Base-by-base conservation (phyloP, 2,797 vertebrate genomes). In the Epinephelus coioides region DNA sequence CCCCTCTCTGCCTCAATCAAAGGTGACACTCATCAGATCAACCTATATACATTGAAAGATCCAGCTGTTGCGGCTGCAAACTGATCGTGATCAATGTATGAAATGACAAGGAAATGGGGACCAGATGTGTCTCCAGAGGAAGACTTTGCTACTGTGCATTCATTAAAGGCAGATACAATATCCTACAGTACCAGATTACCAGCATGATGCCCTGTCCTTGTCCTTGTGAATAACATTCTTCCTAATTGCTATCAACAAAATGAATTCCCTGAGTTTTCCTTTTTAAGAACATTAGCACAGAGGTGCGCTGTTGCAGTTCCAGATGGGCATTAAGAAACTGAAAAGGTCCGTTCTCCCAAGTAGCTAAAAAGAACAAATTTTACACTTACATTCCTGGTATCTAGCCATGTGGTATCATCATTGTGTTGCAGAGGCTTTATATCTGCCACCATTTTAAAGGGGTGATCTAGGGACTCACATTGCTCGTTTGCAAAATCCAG, bases 1-100 rank as follows among this genome's bases (percentile, higher is more conserved):
- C 88, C 86, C 82, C 78, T 88, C 76, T 90, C 84, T 78, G 76
- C 79, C 87, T 92, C 91, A 87, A 88, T 93, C 91, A 93, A 80
- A 91, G 88, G 88, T 88, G 89, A 88, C 83, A 87, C 77, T 30
- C 82, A 76, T 89, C 89, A 89, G 78, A 76, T 79, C 77, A 85
- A 73, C 63, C 81, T 71, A 60, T 79, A 73, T 86, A 54, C 67
- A 75, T 64, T 83, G 70, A 82, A 79, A 66, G 63, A 82, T 69
- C 72, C 80, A 80, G 78, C 82, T 84, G 88, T 87, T 89, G 2
- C 40, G 9, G 40, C 18, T 49, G 78, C 86, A 81, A 72, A 70
- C 5, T n/a, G 23, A 46, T 78, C 19, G 2, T 80, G 75, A 82
- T 80, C 70, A 77, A 34, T 78, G 50, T 69, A 34, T 65, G 30